phyloP scores from a whole-genome alignment of 1,140 invertebrate genomes.

The Camponotus floridanus region DNA sequence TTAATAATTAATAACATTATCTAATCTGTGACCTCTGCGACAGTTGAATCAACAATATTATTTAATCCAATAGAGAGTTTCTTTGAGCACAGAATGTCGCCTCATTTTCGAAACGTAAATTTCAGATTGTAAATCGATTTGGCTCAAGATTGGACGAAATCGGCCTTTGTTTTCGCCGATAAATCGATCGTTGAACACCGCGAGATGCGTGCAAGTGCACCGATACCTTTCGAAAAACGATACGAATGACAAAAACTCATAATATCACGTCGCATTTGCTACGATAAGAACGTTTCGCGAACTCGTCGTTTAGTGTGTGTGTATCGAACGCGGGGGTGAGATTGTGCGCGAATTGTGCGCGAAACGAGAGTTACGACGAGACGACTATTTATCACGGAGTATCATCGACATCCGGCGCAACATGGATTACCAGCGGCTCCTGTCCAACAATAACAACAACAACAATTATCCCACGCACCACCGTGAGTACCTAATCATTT shows the following conservation, averaged over 20 bases:
- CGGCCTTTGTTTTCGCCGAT: background rate
- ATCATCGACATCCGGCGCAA: conserved; percentile 44
- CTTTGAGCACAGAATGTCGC: background rate
- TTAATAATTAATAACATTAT: conserved; percentile 24
- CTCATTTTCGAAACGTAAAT: background rate
- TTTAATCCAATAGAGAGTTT: background rate
- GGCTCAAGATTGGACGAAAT: background rate
- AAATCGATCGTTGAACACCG: background rate
- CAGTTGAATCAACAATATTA: background rate
- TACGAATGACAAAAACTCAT: conserved; percentile 41
- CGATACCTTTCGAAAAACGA: background rate
- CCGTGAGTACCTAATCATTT: conserved; percentile 73
- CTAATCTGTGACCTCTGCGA: conserved; percentile 9
- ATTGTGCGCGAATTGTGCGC: conserved; percentile 1
- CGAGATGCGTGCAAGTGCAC: background rate
- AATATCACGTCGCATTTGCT: background rate
- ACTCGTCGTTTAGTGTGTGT: background rate
- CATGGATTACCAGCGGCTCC: conserved; percentile 79
- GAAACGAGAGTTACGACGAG: conserved; percentile 11
- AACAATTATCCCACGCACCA: conserved; percentile 78
- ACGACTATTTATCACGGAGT: background rate
- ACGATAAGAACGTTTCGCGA: conserved; percentile 1
- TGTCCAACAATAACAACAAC: conserved; percentile 76
- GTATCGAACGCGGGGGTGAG: conserved; percentile 6
- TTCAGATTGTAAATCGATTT: background rate